These are phyloP conservation scores for Papilio helenus DNA, from an alignment of 1,140 invertebrate genomes.

Conservation along the genomic window DNA sequence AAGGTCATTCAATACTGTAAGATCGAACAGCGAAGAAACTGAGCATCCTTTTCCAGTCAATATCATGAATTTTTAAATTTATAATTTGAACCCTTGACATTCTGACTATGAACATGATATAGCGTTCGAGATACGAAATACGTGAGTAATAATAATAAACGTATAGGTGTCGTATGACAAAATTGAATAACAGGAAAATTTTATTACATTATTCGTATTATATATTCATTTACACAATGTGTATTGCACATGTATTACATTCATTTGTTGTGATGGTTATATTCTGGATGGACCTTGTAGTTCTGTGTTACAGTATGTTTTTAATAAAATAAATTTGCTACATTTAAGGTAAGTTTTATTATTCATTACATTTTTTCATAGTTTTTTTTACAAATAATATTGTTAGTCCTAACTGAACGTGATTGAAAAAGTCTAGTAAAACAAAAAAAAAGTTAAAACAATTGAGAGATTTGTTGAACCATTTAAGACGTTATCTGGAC, in stretches of 20 bases:
- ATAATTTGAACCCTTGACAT: background rate
- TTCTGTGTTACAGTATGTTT: background rate
- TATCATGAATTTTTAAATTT: background rate
- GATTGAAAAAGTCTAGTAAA: too few relatives aligned
- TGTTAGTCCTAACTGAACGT: too few relatives aligned
- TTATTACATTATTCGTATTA: too few relatives aligned
- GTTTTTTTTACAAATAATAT: too few relatives aligned
- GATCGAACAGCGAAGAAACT: background rate
- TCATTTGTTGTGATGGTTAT: background rate
- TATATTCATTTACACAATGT: background rate
- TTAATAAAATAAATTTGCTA: background rate
- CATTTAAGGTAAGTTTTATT: background rate
- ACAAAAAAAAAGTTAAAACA: too few relatives aligned
- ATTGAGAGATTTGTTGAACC: too few relatives aligned
- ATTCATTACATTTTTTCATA: background rate
- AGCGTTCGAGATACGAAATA: background rate
- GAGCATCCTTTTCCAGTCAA: background rate
- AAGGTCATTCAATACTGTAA: background rate
- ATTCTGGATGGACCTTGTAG: background rate
- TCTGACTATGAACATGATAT: background rate
- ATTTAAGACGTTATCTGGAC: too few relatives aligned
- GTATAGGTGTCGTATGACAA: background rate
- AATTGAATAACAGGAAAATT: background rate
- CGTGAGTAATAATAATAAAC: background rate
- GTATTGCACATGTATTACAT: background rate